Conservation (phyloP, 2,888 invertebrate species). For the Aelia acuminata region DNA sequence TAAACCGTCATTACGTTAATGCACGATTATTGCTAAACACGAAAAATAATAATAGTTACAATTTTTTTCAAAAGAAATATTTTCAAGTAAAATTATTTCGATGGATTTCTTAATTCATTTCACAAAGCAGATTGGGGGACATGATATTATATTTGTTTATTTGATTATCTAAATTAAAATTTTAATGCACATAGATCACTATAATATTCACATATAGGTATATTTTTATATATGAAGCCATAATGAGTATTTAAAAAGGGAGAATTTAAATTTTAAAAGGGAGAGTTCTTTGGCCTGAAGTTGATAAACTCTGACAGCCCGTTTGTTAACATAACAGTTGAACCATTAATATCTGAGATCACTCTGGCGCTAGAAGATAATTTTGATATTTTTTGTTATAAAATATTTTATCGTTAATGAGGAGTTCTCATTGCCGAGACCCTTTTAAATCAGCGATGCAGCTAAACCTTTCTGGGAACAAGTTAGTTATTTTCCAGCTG, state of each 20-base stretch:
- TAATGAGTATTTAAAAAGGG: no score
- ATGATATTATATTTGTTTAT: no score
- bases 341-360: conserved; percentile 22
- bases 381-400: background rate
- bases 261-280: background rate
- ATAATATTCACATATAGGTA: no score
- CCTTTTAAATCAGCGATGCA: background rate
- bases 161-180: no score
- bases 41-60: background rate
- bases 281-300: background rate
- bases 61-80: no score
- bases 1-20: background rate
- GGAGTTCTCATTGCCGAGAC: background rate
- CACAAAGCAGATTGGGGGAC: no score
- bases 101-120: no score
- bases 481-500: background rate
- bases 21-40: background rate
- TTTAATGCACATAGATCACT: no score
- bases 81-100: no score
- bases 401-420: background rate
- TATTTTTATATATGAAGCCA: no score
- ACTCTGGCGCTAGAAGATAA: conserved; percentile 2
- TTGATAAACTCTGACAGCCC: conserved; percentile 3
- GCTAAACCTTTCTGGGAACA: background rate
- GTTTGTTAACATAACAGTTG: background rate